Base-by-base conservation (phyloP, 2,888 invertebrate genomes). In the Ennomos erosarius region DNA sequence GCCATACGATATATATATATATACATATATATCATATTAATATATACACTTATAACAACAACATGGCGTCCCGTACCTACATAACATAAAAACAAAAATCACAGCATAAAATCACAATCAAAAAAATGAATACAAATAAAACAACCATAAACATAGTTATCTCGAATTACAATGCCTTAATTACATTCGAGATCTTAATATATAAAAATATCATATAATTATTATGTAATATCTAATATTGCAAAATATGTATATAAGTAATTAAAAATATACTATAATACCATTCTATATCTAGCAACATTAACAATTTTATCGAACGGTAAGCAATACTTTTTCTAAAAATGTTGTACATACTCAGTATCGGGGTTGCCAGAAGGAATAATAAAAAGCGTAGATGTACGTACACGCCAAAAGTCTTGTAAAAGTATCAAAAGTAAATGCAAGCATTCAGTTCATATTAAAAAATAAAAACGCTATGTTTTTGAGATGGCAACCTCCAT, bases 301-400 rank as follows among this genome's bases (percentile, higher is more conserved):
- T 87, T 84, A 89, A 90, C 88, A 89, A 86, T 85, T 80, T 73
- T 69, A 78, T 84, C 74, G 81, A 89, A 88, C 87, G 81, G 72
- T 88, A 89, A 89, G 89, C 89, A 90, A 90, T 84, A 89, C 74
- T 82, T 76, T 78, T 81, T 79, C 80, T 86, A 88, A 86, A 78
- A 85, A 78, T 74, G 71, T 72, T 72, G 64, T 64, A 71, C 71
- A 75, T 67, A 51, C 34, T 50, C 68, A 70, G 71, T 75, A 70
- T 74, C 71, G 72, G 81, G 81, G 84, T 77, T 87, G 85, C 86
- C 87, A 82, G 76, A 71, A 71, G 68, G 76, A 77, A 78, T 78
- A 55, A 62, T 58, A 57, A 58, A 57, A 82, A 82, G 82, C 81
- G 76, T 74, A 67, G 67, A 69, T 75, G 68, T 82, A 37, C 47